Evolutionary conservation across 2,113 vertebrate species (phyloP), one percentile per base, ranked within the genome.

Genomic region (Syngnathus typhle): DNA sequence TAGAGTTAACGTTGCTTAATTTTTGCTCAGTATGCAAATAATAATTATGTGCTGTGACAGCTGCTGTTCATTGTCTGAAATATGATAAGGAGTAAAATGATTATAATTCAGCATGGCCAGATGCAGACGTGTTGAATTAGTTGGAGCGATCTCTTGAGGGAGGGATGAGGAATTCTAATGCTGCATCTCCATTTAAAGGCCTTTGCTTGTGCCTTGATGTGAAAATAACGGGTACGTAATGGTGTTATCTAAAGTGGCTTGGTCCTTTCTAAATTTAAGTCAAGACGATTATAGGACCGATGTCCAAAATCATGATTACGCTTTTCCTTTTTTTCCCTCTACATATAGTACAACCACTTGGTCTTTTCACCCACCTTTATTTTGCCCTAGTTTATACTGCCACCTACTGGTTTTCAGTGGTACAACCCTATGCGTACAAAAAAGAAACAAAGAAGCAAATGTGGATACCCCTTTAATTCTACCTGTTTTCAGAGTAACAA

Each of bases 381-480:
- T 47, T 47, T 47, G 44, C 15, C 15, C 44, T 16, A 18, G 15
- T 47, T 5, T 47, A 77, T 64, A 71, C 79, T 73, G 85, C 83
- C 86, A 81, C 55, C 88, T 77, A 19, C 68, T 86, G 88, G 80
- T 21, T 27, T 11, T 3, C 64, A 47, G 36, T 16, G 15, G 44
- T 18, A 6, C 44, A 47, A 47, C 6, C 18, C 13, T 1, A 7
- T 11, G 11, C 19, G 15, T 5, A 19, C 19, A 12, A 38, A 44
- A 51, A 2, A 38, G 70, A 64, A 7, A 1, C 36, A 60, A 66
- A 46, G 10, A 36, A 54, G 43, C 68, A 74, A 18, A 49, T 12
- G 8, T 69, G 16, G 21, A 46, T 79, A 70, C 49, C 63, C 43
- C 16, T 89, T 89, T 88, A 87, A 85, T 88, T 66, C 80, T 49